Evolutionary conservation across 1,140 invertebrate species (phyloP), one percentile per base, ranked within the genome.

Genomic region (Philaenus spumarius): DNA sequence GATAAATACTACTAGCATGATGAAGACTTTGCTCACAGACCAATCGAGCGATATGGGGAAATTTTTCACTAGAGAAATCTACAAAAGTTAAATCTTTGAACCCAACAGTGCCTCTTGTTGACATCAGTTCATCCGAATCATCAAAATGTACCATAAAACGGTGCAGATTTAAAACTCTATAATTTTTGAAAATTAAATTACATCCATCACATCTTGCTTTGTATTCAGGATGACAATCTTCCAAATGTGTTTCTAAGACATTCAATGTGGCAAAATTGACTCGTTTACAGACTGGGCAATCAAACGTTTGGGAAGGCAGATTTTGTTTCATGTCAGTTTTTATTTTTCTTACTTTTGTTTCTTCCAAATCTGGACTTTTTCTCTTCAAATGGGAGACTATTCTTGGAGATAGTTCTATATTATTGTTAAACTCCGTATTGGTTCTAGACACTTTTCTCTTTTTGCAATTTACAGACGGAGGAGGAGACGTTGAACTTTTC

Each of bases 61-160:
- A 90, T 68, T 91, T 91, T 43, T 80, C 77, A 23, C 79, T 82
- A 0, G 87, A 85, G 65, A 90, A 92, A 66, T 91, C 87, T 1
- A 87, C 79, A 67, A 87, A 89, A 2, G 80, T 83, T n/a, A 89
- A 71, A 70, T 91, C 86, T 50, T 83, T 77, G 68, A 87, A 90
- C 2, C 86, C 85, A 1, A 80, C 69, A 0, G 80, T 73, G 1
- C 70, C 69, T 52, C 4, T 62, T 65, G 3, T 70, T n/a, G 47
- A 17, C 20, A 42, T 55, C 24, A 61, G 14, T 65, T 45, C 12
- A 17, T 37, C 42, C 43, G 63, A 2, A 51, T 65, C 30, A 79
- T 75, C 53, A 74, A 76, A 20, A 62, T 85, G 85, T 1, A 71
- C 72, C 65, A 79, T 80, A 63, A 73, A 78, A 30, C 78, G 74